These are phyloP conservation scores for Cepaea nemoralis DNA, from an alignment of 1,140 invertebrate genomes.

Conservation along the genomic window DNA sequence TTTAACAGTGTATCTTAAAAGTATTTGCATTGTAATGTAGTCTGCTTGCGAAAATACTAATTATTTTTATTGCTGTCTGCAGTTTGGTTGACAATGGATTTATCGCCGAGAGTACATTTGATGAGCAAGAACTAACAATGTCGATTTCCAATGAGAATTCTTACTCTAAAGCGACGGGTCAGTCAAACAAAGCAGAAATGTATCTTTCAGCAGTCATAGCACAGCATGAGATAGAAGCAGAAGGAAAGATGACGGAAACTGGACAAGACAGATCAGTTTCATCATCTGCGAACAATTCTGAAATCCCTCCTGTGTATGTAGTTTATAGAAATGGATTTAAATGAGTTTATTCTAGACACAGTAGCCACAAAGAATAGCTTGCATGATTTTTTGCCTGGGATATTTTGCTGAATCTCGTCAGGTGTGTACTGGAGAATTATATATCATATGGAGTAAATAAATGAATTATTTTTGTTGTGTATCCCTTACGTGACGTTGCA, in stretches of 20 bases:
- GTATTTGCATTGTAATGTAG: too few species aligned
- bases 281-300: neutral
- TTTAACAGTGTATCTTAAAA: too few species aligned
- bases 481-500: too few species aligned
- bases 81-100: conserved; percentile 46
- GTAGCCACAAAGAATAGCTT: too few species aligned
- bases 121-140: conserved; percentile 49
- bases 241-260: conserved; percentile 28
- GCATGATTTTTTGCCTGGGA: too few species aligned
- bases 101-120: conserved; percentile 34
- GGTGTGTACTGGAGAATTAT: too few species aligned
- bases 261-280: conserved; percentile 18
- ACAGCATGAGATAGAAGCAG: conserved; percentile 39
- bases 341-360: too few species aligned
- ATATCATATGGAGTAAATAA: too few species aligned
- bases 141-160: conserved; percentile 38
- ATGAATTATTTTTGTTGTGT: too few species aligned
- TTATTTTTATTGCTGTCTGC: conserved; percentile 14
- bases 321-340: conserved; percentile 13
- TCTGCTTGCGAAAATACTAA: too few species aligned
- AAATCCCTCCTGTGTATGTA: neutral
- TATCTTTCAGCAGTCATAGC: conserved; percentile 45
- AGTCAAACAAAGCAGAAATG: conserved; percentile 5
- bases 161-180: neutral
- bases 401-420: too few species aligned